A percentile compares a stretch with the other conserved stretches of the same genome.
These are phyloP conservation scores for Chaenogobius annularis DNA, from an alignment of 2,113 vertebrate genomes.

Conservation along the genomic window DNA sequence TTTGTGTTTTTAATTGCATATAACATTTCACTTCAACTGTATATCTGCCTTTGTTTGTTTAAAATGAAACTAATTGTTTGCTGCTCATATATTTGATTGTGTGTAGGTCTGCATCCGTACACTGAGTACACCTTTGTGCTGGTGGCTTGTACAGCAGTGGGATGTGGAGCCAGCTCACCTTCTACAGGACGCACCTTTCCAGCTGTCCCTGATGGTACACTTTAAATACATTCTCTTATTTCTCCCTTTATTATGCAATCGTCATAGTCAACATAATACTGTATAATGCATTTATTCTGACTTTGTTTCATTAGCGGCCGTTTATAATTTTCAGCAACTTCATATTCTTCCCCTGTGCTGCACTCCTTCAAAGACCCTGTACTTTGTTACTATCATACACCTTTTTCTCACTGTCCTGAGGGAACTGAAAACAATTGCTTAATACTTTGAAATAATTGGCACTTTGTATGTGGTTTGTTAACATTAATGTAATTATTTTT, in stretches of 20 bases:
- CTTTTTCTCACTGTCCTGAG: conserved; percentile 5
- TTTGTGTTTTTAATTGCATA: conserved; percentile 1
- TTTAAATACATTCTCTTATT: conserved; percentile 5
- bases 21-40: background rate
- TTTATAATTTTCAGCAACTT: background rate
- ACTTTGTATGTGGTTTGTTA: background rate
- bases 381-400: conserved; percentile 1
- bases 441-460: background rate
- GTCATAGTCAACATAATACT: background rate
- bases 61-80: background rate
- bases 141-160: conserved; percentile 84
- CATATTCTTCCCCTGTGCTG: background rate
- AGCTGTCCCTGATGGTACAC: conserved; percentile 80
- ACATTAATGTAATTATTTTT: background rate
- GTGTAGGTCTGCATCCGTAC: conserved; percentile 84
- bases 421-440: background rate
- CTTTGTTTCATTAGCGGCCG: background rate
- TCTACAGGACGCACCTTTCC: conserved; percentile 85
- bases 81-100: conserved; percentile 20
- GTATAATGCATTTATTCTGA: background rate
- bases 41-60: background rate
- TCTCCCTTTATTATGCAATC: background rate
- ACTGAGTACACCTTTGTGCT: conserved; percentile 86
- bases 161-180: conserved; percentile 83
- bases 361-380: background rate